phyloP scores from a whole-genome alignment of 2,797 vertebrate genomes.

The Tolypeutes matacus region DNA sequence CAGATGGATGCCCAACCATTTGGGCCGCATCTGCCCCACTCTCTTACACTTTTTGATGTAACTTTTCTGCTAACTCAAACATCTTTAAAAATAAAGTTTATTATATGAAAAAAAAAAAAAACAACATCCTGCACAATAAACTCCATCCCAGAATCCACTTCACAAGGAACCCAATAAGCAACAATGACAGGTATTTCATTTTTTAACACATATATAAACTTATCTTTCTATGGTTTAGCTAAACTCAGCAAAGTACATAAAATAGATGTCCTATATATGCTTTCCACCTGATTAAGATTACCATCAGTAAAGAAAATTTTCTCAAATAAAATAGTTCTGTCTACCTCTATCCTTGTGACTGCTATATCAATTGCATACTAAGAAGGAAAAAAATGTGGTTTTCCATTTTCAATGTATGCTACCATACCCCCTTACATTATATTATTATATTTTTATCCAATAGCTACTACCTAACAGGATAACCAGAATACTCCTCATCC shows the following conservation, averaged over 20 bases:
- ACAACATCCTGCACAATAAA: background rate
- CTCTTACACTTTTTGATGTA: no score
- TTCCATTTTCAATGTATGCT: background rate
- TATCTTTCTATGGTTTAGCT: background rate
- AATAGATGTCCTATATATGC: background rate
- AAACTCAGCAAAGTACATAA: background rate
- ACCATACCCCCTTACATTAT: background rate
- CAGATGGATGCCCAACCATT: no score
- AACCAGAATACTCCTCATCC: background rate
- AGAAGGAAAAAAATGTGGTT: background rate
- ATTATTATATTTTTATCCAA: background rate
- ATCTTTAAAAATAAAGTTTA: no score
- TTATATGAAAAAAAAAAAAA: no score
- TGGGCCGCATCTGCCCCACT: no score
- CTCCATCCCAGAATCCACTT: background rate
- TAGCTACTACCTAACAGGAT: background rate
- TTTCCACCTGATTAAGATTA: background rate
- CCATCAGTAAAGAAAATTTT: background rate
- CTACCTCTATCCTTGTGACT: background rate
- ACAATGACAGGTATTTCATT: background rate
- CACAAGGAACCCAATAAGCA: background rate
- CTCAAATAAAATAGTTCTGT: background rate
- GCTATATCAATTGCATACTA: background rate
- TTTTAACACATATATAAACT: background rate
- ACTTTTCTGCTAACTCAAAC: no score